Evolutionary conservation across 2,888 invertebrate species (phyloP), one percentile per base, ranked within the genome.

Genomic region (Eugnorisma glareosa): DNA sequence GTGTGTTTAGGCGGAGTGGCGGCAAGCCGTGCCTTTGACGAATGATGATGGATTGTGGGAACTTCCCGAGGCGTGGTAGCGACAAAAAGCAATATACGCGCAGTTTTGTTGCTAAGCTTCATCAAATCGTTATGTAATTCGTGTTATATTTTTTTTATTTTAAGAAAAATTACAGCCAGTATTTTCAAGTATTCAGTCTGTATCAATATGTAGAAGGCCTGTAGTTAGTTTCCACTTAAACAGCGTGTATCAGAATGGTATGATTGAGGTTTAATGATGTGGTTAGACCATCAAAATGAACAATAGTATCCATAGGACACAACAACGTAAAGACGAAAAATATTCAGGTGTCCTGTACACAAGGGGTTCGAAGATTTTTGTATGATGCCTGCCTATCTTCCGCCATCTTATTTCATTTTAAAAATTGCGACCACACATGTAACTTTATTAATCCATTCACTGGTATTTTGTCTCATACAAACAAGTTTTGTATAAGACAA

Each of bases 41-140:
- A 89, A 93, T 92, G 90, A 91, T 93, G 93, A 93, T 87, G 81
- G 90, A 93, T 91, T 85, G 88, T 89, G 90, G 80, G 90, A 91
- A 90, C 81, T 76, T 77, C 63, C 67, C 75, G 73, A 73, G 82
- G 77, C 73, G 74, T 79, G 76, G 79, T 70, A 85, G 75, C 79
- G 79, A 73, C 86, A 88, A 89, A 85, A 86, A 88, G 82, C 85
- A 86, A 86, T 85, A 80, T 75, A 78, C 54, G 40, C 75, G 31
- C 48, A 64, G 73, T 82, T 83, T 77, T 59, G 73, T 73, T 79
- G 68, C 73, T 81, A 70, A 78, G 71, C 82, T 84, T 61, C 61
- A 81, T 72, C 28, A 68, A 72, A 75, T 73, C 73, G n/a, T 74
- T 67, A 68, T 37, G 64, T 57, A 68, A 83, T 66, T 78, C 57